phyloP scores from a whole-genome alignment of 2,113 vertebrate species.

The Salminus brasiliensis region DNA sequence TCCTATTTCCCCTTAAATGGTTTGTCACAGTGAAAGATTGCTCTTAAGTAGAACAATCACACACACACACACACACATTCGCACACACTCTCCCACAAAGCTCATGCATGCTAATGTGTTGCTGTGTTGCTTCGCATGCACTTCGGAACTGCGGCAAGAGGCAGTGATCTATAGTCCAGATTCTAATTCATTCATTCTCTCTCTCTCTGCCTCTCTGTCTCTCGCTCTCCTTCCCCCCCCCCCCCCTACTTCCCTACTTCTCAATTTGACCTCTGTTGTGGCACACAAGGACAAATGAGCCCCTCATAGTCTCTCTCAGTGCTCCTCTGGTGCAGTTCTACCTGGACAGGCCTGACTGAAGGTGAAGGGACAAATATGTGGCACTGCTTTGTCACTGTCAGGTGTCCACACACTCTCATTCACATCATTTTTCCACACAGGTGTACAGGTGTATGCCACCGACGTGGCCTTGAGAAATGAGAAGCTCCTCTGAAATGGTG shows the following conservation, averaged over 20 bases:
- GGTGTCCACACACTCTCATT: not conserved
- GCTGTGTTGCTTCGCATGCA: slow-evolving; percentile 16
- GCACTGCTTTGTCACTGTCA: slow-evolving; percentile 14
- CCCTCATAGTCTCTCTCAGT: too few relatives aligned
- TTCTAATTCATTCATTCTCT: slow-evolving; percentile 37
- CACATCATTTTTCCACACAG: not conserved
- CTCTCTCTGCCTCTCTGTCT: slow-evolving; percentile 30
- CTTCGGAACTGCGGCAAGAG: slow-evolving; percentile 19
- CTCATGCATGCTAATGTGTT: slow-evolving; percentile 43
- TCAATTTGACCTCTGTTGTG: slow-evolving; percentile 26
- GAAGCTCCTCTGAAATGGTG: too few relatives aligned
- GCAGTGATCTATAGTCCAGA: slow-evolving; percentile 34
- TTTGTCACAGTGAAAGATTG: slow-evolving; percentile 45
- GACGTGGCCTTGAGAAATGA: too few relatives aligned
- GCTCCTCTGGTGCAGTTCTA: not conserved
- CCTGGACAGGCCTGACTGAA: slow-evolving; percentile 11
- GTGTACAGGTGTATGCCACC: too few relatives aligned
- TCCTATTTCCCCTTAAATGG: slow-evolving; percentile 29
- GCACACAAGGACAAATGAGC: slow-evolving; percentile 25
- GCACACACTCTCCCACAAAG: too few relatives aligned
- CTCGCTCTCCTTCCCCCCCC: slow-evolving; percentile 38
- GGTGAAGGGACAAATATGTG: not conserved
- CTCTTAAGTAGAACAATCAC: slow-evolving; percentile 41
- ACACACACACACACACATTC: not conserved
- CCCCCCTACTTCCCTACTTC: slow-evolving; percentile 23